Evolutionary conservation across 2,888 invertebrate species (phyloP).

Genomic region (Bunonema sp.): DNA sequence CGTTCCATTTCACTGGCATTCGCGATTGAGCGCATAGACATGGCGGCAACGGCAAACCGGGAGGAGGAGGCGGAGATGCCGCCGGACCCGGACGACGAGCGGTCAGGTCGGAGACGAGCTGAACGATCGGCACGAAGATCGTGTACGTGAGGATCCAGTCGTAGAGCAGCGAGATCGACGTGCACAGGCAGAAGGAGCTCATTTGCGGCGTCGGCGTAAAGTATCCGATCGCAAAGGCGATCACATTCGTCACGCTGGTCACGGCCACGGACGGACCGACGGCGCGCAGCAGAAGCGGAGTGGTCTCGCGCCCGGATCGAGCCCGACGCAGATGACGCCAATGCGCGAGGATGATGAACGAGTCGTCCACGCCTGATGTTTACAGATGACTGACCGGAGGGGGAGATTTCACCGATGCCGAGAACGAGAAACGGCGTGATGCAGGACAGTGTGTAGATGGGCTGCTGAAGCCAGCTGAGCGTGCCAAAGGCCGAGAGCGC

Average conservation of each 20-base stretch:
- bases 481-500: slow-evolving; percentile 31
- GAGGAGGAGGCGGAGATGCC: no score
- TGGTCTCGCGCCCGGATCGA: no score
- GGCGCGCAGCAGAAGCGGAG: no score
- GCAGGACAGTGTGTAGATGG: slow-evolving; percentile 38
- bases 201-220: slow-evolving; percentile 41
- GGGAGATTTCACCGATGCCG: slow-evolving; percentile 24
- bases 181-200: slow-evolving; percentile 37
- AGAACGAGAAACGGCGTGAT: slow-evolving; percentile 37
- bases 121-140: slow-evolving; percentile 19
- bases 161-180: slow-evolving; percentile 34
- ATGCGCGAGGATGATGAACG: slow-evolving; percentile 36
- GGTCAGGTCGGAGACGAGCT: slow-evolving; percentile 9
- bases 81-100: no score
- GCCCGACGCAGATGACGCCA: slow-evolving; percentile 36
- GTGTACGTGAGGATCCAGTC: slow-evolving; percentile 41
- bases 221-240: slow-evolving; percentile 39
- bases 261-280: slow-evolving; percentile 35
- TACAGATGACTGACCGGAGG: not conserved
- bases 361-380: slow-evolving; percentile 33
- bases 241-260: slow-evolving; percentile 38
- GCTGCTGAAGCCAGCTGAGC: slow-evolving; percentile 21
- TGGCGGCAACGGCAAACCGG: no score
- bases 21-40: no score
- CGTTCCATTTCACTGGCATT: no score